A percentile compares a stretch with the other conserved stretches of the same genome.
Evolutionary conservation across 2,113 vertebrate genomes (phyloP).

Genomic region (Piprites chloris): DNA sequence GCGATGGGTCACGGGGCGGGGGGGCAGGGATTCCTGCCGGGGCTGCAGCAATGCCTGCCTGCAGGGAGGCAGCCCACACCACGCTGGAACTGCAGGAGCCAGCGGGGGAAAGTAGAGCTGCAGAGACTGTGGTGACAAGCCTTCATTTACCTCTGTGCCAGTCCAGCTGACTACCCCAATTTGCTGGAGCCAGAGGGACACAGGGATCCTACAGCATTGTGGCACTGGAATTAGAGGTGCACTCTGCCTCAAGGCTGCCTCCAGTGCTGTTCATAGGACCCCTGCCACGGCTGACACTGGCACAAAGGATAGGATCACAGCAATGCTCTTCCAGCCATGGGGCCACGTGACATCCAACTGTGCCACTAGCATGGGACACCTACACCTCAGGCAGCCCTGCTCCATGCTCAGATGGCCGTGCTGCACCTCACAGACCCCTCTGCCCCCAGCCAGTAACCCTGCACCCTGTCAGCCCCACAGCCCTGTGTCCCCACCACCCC

Average conservation of each 20-base stretch:
- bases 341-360: accelerated
- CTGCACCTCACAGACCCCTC: accelerated
- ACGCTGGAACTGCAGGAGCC: not conserved
- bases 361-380: accelerated
- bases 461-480: not conserved
- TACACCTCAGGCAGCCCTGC: not conserved
- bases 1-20: accelerated
- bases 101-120: not conserved
- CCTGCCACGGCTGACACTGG: not conserved
- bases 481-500: accelerated
- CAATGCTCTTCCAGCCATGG: not conserved
- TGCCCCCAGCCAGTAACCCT: not conserved
- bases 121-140: not conserved
- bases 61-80: not conserved
- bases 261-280: not conserved
- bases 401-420: not conserved
- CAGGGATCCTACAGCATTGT: not conserved
- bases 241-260: not conserved
- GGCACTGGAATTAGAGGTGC: accelerated
- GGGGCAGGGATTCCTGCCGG: not conserved
- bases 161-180: not conserved
- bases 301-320: not conserved
- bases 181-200: not conserved
- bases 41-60: not conserved
- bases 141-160: not conserved